Conservation (phyloP, 1,140 invertebrate genomes). For the Stratiolaelaps scimitus region DNA sequence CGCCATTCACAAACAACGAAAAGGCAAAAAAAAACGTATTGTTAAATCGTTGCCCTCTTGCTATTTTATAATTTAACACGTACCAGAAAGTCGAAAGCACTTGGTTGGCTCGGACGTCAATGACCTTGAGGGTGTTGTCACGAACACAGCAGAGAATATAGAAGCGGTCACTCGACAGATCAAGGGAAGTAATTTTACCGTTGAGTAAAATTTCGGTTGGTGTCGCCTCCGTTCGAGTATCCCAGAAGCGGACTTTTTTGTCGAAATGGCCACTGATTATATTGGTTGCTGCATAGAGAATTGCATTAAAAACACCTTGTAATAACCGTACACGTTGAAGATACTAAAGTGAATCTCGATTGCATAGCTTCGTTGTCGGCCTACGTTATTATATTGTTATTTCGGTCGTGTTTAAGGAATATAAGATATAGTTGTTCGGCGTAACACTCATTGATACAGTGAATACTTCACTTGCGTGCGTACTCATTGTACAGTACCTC, state of each 20-base stretch:
- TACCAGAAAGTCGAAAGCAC: slow-evolving; percentile 77
- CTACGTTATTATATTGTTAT: too few species aligned
- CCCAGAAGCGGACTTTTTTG: slow-evolving; percentile 92
- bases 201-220: slow-evolving; percentile 66
- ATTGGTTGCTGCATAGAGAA: slow-evolving; percentile 46
- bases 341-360: too few species aligned
- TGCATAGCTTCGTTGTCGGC: too few species aligned
- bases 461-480: too few species aligned
- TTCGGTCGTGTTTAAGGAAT: too few species aligned
- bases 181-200: slow-evolving; percentile 87
- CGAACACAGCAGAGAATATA: slow-evolving; percentile 77
- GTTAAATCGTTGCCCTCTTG: too few species aligned
- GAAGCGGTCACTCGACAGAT: slow-evolving; percentile 76
- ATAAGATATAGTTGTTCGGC: too few species aligned
- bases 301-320: neutral
- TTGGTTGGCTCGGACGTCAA: slow-evolving; percentile 86
- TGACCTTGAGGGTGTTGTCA: slow-evolving; percentile 82
- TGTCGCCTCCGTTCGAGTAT: slow-evolving; percentile 55
- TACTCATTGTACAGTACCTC: too few species aligned
- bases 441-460: too few species aligned
- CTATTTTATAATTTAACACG: slow-evolving; percentile 40
- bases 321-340: too few species aligned
- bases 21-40: too few species aligned
- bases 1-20: too few species aligned
- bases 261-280: slow-evolving; percentile 96